Conservation (phyloP, 2,888 invertebrate species). For the Pogonocherus hispidulus region DNA sequence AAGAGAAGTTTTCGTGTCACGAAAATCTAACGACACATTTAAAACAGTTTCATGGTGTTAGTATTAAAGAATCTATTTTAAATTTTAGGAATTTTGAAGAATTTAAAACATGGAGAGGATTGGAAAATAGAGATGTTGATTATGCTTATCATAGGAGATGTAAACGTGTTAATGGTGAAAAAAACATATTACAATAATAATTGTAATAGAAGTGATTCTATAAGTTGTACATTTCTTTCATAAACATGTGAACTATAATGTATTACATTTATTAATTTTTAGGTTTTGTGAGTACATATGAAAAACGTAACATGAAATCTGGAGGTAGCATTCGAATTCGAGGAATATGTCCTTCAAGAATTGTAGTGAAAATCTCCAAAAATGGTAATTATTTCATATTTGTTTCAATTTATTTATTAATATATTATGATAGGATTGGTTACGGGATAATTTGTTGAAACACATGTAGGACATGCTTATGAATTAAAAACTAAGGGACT, state of each 20-base stretch:
- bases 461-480: constrained; percentile 44
- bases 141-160: neutral
- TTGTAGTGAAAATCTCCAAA: constrained; percentile 13
- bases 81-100: neutral
- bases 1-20: neutral
- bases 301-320: constrained; percentile 30
- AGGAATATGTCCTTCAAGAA: constrained; percentile 40
- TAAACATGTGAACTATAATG: neutral
- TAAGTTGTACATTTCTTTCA: neutral
- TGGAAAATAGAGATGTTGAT: neutral
- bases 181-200: neutral
- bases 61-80: neutral
- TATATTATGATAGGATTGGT: constrained; percentile 33
- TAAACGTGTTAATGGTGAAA: neutral
- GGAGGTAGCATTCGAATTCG: constrained; percentile 36
- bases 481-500: constrained; percentile 41
- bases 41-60: neutral
- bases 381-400: neutral
- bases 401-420: neutral
- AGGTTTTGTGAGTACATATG: neutral
- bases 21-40: neutral
- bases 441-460: constrained; percentile 38
- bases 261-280: neutral
- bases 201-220: neutral
- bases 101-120: neutral